Base-by-base conservation (phyloP, 2,797 vertebrate species). In the Otolemur crassicaudatus region DNA sequence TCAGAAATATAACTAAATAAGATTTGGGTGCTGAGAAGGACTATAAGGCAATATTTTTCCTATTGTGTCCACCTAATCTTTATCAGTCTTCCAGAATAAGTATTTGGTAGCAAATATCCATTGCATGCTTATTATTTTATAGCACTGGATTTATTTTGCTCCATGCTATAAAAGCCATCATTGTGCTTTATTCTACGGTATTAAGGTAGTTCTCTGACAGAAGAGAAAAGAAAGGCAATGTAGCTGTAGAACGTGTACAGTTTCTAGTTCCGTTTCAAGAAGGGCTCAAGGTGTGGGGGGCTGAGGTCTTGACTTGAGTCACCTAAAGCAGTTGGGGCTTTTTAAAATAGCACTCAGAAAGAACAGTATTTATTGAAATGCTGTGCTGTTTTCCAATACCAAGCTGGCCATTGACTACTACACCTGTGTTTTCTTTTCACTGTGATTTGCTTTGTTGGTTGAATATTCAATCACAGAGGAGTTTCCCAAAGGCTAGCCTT, bases 401-500 rank as follows among this genome's bases (percentile, higher is more conserved):
- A 86, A 12, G 70, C 83, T 85, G 43, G 9, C 63, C 84, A 56
- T 46, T 49, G 56, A 93, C n/a, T 63, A 22, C 56, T 86, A 17
- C 34, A 93, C 87, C 73, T 90, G n/a, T 73, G 34, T 93, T 94
- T 97, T 92, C 49, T 79, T 90, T 87, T 77, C 17, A 69, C 60
- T 19, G 16, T 87, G 53, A 86, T 49, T 80, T 27, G 84, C 37
- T 70, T 94, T 97, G 96, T 94, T 98, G 97, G 97, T 98, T 95
- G 97, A 94, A 93, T 97, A 96, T 97, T 95, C 96, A 92, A 95
- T 95, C 97, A 98, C 97, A 92, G 92, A 97, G 98, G 97, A 98
- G 91, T 97, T 98, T 97, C 97, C 98, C 95, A 95, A 98, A 98
- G 97, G 98, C 97, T 95, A 98, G 98, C 94, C 94, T 97, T 98